These are phyloP conservation scores for Tuberolachnus salignus DNA, from an alignment of 2,888 invertebrate genomes.

Conservation along the genomic window DNA sequence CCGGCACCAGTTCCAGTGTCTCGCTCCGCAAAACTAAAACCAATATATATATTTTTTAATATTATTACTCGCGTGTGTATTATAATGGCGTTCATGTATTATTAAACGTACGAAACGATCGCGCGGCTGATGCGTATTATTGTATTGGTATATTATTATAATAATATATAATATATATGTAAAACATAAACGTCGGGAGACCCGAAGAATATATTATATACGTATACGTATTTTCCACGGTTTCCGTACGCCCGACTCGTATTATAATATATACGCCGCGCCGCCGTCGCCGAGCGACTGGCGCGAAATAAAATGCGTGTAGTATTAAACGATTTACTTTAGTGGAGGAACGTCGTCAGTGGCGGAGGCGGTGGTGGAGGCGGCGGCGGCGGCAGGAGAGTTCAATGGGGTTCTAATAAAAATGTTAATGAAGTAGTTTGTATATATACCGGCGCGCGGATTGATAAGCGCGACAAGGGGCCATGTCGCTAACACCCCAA, in stretches of 20 bases:
- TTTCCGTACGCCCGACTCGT: no score
- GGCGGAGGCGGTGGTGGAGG: background rate
- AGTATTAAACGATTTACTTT: slow-evolving; percentile 55
- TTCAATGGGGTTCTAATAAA: slow-evolving; percentile 57
- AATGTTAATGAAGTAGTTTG: slow-evolving; percentile 56
- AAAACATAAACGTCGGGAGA: no score
- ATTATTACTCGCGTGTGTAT: no score
- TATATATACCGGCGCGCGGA: slow-evolving; percentile 47
- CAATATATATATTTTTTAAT: no score
- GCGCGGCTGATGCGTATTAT: no score
- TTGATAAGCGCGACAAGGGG: slow-evolving; percentile 57
- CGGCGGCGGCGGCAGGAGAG: background rate
- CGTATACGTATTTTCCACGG: no score
- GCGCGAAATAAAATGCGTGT: slow-evolving; percentile 25
- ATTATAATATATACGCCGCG: background rate
- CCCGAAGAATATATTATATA: no score
- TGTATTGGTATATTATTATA: slow-evolving; percentile 1
- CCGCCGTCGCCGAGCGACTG: background rate
- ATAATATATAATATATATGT: background rate
- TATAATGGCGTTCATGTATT: no score
- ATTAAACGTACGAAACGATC: no score
- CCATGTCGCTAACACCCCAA: slow-evolving; percentile 57
- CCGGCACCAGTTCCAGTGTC: no score
- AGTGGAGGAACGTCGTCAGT: background rate
- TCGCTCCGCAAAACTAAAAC: no score